Base-by-base conservation (phyloP, 2,888 invertebrate species). In the Lasioglossum leucozonium region DNA sequence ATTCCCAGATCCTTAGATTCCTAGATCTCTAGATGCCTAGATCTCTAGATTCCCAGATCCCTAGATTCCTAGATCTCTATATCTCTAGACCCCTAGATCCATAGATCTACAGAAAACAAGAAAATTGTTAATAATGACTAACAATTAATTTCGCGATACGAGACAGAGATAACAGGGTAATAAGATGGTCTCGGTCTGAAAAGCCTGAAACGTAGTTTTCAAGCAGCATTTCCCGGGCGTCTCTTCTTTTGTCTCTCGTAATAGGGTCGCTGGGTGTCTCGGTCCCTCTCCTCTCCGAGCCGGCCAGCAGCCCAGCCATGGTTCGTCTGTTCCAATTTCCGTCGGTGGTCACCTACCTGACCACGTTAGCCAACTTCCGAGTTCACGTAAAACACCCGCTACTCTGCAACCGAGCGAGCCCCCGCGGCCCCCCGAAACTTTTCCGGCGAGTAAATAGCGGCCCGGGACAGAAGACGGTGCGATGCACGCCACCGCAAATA, bases 361-460 rank as follows among this genome's bases (percentile, higher is more conserved):
- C 84, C 84, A 40, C 84, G 75, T 47, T 83, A 79, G 67, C 72
- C 40, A 79, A 83, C 83, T 83, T 83, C 72, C 84, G 76, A 73
- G 83, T 76, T 79, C 84, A 58, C 79, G 67, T 18, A 75, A 79
- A 85, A 85, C 84, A 83, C 65, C 65, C 72, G 30, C 13, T n/a
- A 34, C 34, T 16, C 47, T 18, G 16, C 1, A 22, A 16, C 67
- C 10, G 69, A n/a, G 55, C 51, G 55, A 69, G 2, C 34, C 34
- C 81, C 88, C 86, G 83, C 86, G 88, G 77, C 75, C 65, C 77
- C 18, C 58, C 2, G 69, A 65, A 88, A 88, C 88, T 88, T 86
- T 88, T 88, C 89, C 58, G 22, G n/a, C 67, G 79, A 65, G 81
- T 77, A 83, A 88, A 86, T 82, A 85, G 77, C 79, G 65, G 5